Percentiles rank a stretch among this genome's conserved stretches.
Evolutionary conservation across 2,797 vertebrate genomes (phyloP).

Genomic region (Sebastes diploproa): DNA sequence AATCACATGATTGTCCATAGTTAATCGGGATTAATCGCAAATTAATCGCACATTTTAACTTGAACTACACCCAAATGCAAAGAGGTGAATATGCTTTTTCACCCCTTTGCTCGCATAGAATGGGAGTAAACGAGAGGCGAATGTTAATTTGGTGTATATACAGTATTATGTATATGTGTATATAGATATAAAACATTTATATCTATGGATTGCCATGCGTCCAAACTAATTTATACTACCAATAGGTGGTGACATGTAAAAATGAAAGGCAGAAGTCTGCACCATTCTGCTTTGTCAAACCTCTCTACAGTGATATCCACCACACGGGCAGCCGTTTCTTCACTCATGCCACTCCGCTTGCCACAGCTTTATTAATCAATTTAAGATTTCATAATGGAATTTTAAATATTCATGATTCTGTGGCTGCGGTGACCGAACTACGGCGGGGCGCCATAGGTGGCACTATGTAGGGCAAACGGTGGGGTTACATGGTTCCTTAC

Average conservation of each 20-base stretch:
- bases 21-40: too few species aligned
- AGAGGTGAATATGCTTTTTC: too few species aligned
- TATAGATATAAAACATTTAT: too few species aligned
- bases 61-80: too few species aligned
- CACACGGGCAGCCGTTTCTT: conserved; percentile 2
- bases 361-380: conserved; percentile 45
- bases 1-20: too few species aligned
- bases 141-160: too few species aligned
- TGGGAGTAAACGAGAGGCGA: too few species aligned
- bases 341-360: conserved; percentile 10
- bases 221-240: neutral
- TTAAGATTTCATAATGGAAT: conserved; percentile 61
- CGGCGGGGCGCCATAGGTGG: conserved; percentile 2
- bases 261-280: neutral
- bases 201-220: neutral
- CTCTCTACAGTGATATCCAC: neutral
- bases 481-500: neutral
- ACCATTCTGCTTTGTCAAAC: neutral
- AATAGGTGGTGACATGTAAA: neutral
- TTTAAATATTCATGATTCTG: conserved; percentile 62
- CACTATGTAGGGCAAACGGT: neutral
- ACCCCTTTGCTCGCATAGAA: too few species aligned
- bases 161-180: too few species aligned
- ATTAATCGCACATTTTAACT: too few species aligned
- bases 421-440: conserved; percentile 21